Base-by-base conservation (phyloP, 2,888 invertebrate genomes). In the Phyllotreta cruciferae region DNA sequence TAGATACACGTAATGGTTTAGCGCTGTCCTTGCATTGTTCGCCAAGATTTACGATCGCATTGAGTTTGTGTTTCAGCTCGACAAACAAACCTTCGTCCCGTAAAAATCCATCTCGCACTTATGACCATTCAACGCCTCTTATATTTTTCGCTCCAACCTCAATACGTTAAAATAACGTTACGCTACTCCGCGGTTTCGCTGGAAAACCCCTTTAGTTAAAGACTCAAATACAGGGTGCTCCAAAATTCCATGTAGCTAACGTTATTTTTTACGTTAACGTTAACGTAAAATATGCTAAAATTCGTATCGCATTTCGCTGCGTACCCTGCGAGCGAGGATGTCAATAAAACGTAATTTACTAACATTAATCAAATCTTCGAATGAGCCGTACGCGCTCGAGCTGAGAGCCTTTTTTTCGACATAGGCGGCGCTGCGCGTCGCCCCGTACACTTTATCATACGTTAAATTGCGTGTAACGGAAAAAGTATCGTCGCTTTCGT, bases 391-490 rank as follows among this genome's bases (percentile, higher is more conserved):
- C 38, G 56, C 56, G 14, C 36, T 42, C 47, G 50, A 56, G 10
- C 62, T 50, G 42, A 49, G 42, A 39, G 41, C 37, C 44, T 42
- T 52, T 60, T 52, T 53, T 52, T 57, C 10, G 13, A n/a, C 36
- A 53, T 39, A 60, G 44, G 52, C 52, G 60, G 37, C 49, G 42
- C 56, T 44, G 36, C 49, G 71, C 71, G 72, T 73, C 71, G 71
- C n/a, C n/a, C n/a, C 71, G 71, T 72, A 71, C 70, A 72, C 70
- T 76, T 73, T 73, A 73, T 76, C 75, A 76, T 74, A 74, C 70
- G 75, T 76, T 76, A 76, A 76, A 76, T 76, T 76, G 75, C 67
- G 70, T 73, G 75, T 75, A 71, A 75, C 75, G 67, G 68, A 69
- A 64, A 66, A 60, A 24, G n/a, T 6, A 60, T 50, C 50, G 34